phyloP scores from a whole-genome alignment of 2,888 invertebrate species.

The Macrosoma leucophasiata region DNA sequence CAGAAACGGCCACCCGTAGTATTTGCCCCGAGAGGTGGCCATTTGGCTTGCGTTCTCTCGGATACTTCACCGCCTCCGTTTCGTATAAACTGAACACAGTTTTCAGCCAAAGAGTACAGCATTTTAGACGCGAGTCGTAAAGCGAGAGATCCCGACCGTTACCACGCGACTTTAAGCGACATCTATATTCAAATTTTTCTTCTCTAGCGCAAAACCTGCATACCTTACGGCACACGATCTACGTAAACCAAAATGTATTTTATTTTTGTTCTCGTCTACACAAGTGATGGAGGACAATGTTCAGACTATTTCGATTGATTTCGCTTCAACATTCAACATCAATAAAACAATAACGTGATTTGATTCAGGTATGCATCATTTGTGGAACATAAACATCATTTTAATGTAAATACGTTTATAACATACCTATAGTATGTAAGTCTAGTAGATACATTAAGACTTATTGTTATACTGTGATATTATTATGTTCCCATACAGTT shows the following conservation, averaged over 20 bases:
- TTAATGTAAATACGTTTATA: too few relatives aligned
- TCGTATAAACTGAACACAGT: constrained; percentile 63
- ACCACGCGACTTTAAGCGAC: constrained; percentile 51
- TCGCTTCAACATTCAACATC: constrained; percentile 26
- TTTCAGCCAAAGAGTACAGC: constrained; percentile 58
- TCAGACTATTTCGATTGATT: constrained; percentile 33
- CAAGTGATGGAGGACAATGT: too few relatives aligned
- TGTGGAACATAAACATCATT: too few relatives aligned
- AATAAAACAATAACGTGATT: constrained; percentile 3
- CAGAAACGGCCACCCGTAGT: constrained; percentile 59
- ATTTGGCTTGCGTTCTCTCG: constrained; percentile 58
- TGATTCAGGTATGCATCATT: too few relatives aligned
- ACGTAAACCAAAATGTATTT: constrained; percentile 60
- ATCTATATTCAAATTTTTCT: constrained; percentile 71
- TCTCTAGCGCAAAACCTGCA: constrained; percentile 33
- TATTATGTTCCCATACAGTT: too few relatives aligned
- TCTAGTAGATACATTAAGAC: too few relatives aligned
- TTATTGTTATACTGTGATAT: too few relatives aligned
- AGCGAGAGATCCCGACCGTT: constrained; percentile 54
- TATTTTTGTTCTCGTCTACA: constrained; percentile 50
- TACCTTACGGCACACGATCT: constrained; percentile 50
- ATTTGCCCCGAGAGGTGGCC: constrained; percentile 60
- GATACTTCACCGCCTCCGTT: constrained; percentile 61
- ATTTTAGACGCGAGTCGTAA: constrained; percentile 69
- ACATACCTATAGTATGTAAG: too few relatives aligned